A percentile compares a stretch with the other conserved stretches of the same genome.
phyloP scores from a whole-genome alignment of 2,113 vertebrate species.

The Tilapia sparmanii region DNA sequence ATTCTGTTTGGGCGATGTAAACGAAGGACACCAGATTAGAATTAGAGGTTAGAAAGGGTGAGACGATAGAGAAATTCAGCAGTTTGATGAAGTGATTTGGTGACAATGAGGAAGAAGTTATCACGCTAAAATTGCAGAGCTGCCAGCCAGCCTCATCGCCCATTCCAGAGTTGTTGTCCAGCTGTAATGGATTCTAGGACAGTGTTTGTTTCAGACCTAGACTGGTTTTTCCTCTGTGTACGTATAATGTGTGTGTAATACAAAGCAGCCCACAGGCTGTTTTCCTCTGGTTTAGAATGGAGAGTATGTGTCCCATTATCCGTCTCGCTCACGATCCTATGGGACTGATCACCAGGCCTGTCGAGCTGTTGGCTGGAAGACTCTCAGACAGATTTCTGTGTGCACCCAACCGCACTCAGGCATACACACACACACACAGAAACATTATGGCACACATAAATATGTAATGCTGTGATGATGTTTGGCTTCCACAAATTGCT shows the following conservation, averaged over 20 bases:
- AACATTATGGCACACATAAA: slow-evolving; percentile 38
- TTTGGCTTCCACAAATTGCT: slow-evolving; percentile 31
- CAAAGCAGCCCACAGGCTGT: slow-evolving; percentile 54
- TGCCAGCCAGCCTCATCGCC: not conserved
- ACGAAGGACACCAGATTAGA: slow-evolving; percentile 47
- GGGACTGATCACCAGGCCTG: slow-evolving; percentile 62
- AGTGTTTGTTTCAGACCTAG: slow-evolving; percentile 43
- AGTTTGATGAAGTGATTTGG: slow-evolving; percentile 36
- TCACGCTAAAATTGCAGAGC: not conserved
- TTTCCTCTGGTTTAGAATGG: slow-evolving; percentile 54
- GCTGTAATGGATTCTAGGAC: slow-evolving; percentile 40
- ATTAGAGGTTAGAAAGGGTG: slow-evolving; percentile 26
- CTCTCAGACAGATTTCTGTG: slow-evolving; percentile 3
- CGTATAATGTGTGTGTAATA: slow-evolving; percentile 31
- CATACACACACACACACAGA: not conserved
- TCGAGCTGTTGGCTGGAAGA: slow-evolving; percentile 37
- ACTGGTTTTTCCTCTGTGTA: slow-evolving; percentile 21
- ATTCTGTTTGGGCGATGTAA: slow-evolving; percentile 40
- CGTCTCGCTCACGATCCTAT: slow-evolving; percentile 38
- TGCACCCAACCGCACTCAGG: not conserved
- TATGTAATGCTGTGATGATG: slow-evolving; percentile 33
- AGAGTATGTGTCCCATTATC: slow-evolving; percentile 63
- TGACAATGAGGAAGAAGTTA: slow-evolving; percentile 4
- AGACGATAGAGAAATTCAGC: slow-evolving; percentile 6
- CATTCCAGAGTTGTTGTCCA: slow-evolving; percentile 23